Conservation (phyloP, 2,888 invertebrate species). For the Chrysolina haemoptera region DNA sequence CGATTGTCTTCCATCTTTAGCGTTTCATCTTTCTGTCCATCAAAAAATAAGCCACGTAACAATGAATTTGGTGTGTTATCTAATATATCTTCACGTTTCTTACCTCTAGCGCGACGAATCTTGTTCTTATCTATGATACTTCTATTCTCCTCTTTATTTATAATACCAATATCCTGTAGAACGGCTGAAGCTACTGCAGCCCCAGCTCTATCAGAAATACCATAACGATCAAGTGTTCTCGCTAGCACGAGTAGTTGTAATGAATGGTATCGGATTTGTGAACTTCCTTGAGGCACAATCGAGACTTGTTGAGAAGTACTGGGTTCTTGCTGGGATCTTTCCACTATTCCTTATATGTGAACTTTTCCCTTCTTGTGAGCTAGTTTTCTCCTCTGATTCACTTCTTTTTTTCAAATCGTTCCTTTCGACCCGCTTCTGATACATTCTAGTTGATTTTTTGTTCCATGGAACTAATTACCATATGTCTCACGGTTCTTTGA, state of each 20-base stretch:
- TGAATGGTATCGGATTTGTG: constrained; percentile 17
- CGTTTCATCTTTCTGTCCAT: constrained; percentile 8
- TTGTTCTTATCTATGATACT: constrained; percentile 12
- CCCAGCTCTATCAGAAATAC: constrained; percentile 37
- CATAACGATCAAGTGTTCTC: constrained; percentile 30
- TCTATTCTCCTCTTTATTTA: constrained; percentile 13
- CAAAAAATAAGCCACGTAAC: constrained; percentile 3
- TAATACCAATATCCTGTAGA: too few relatives aligned
- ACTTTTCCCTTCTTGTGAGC: too few relatives aligned
- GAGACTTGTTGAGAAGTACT: constrained; percentile 9
- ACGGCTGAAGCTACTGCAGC: constrained; percentile 40
- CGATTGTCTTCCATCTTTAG: constrained; percentile 18
- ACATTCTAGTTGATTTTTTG: constrained; percentile 6
- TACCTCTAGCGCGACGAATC: constrained; percentile 6
- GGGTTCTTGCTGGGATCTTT: constrained; percentile 13
- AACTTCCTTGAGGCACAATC: constrained; percentile 9
- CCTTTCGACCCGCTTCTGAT: constrained; percentile 13
- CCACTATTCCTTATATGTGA: neutral
- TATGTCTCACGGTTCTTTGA: constrained; percentile 14
- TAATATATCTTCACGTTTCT: neutral
- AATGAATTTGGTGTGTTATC: neutral
- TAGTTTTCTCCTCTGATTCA: too few relatives aligned
- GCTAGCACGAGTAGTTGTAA: constrained; percentile 6
- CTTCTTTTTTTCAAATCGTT: too few relatives aligned
- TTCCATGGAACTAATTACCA: constrained; percentile 1